These are phyloP conservation scores for Pseudoatta argentina DNA, from an alignment of 1,140 invertebrate genomes.

Conservation along the genomic window DNA sequence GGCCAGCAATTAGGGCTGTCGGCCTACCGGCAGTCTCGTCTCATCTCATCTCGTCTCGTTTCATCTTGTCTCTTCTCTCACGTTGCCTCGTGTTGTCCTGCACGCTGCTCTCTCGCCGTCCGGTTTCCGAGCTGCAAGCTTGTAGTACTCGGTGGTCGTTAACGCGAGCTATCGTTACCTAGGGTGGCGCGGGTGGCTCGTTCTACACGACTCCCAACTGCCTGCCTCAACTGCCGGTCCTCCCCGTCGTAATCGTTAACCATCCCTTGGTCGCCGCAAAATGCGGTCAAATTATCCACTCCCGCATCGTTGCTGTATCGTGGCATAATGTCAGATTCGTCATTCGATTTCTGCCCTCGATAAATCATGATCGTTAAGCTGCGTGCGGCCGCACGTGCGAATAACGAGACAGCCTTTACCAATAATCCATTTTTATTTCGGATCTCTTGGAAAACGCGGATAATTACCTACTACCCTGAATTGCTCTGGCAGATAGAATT, in stretches of 20 bases:
- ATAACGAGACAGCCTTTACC: slow-evolving; percentile 35
- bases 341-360: slow-evolving; percentile 43
- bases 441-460: neutral
- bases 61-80: slow-evolving; percentile 81
- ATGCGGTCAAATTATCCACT: slow-evolving; percentile 77
- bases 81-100: slow-evolving; percentile 73
- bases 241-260: slow-evolving; percentile 73
- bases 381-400: slow-evolving; percentile 26
- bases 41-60: slow-evolving; percentile 66
- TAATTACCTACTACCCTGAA: neutral
- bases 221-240: neutral
- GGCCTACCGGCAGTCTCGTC: slow-evolving; percentile 66
- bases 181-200: slow-evolving; percentile 49
- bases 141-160: slow-evolving; percentile 79
- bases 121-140: slow-evolving; percentile 67
- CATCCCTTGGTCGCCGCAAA: slow-evolving; percentile 71
- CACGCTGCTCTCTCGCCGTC: slow-evolving; percentile 51
- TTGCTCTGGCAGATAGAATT: neutral
- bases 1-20: slow-evolving; percentile 81
- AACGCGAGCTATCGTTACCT: slow-evolving; percentile 77
- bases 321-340: slow-evolving; percentile 51
- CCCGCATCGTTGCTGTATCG: slow-evolving; percentile 4
- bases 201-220: slow-evolving; percentile 45
- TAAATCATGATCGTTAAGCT: slow-evolving; percentile 33
- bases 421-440: slow-evolving; percentile 3